Base-by-base conservation (phyloP, 1,140 invertebrate species). In the Philotrypesis tridentata region DNA sequence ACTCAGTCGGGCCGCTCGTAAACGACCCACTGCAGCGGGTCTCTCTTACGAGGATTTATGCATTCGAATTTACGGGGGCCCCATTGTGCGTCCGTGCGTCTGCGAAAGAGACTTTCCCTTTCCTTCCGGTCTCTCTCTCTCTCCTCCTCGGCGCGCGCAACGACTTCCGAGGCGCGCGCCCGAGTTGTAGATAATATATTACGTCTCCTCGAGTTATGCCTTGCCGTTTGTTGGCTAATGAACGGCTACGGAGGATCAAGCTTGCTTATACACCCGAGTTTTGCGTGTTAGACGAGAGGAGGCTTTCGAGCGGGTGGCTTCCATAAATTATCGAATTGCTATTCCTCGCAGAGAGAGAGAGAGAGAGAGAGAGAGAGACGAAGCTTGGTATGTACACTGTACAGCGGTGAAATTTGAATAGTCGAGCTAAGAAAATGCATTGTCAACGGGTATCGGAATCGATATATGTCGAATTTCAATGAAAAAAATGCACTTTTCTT, bases 1-100 rank as follows among this genome's bases (percentile, higher is more conserved):
- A 76, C 48, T 75, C 63, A 43, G 33, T 37, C 27, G 25, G 48
- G n/a, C 11, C 25, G 33, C 63, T 70, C 63, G 61, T 76, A 76
- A 67, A 79, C 37, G 43, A 12, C 48, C 48, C 40, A 43, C 23
- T 37, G 67, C 72, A 31, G 70, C 72, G 67, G 72, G 40, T 48
- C 48, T 75, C 48, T 75, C 40, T 79, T 70, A 70, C 48, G 63
- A 79, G 43, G 67, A 71, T 79, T 79, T 71, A 79, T 79, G 43
- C 48, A 55, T 29, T 65, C 60, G 67, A 37, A 79, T 79, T 79
- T 79, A 71, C 33, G 48, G 70, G n/a, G 67, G 29, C 17, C n/a
- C 29, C 29, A 79, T 79, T 79, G 67, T 79, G 7, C 8, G 11
- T 33, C 17, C 14, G 2, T 27, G 23, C 48, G n/a, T n/a, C n/a